A percentile compares a stretch with the other conserved stretches of the same genome.
Evolutionary conservation across 2,113 vertebrate genomes (phyloP).

Genomic region (Aviceda subcristata): DNA sequence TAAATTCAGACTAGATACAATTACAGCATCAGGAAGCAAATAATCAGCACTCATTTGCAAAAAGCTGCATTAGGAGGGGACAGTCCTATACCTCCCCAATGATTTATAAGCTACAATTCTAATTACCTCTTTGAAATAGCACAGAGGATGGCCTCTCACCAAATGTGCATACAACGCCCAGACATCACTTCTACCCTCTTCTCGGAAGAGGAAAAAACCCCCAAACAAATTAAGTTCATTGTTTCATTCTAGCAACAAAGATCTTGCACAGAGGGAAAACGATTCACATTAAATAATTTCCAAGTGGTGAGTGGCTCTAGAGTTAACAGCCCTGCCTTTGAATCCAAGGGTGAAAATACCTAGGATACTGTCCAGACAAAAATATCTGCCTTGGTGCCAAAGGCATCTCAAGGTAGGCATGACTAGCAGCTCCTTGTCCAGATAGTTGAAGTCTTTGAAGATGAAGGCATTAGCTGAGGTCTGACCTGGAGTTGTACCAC

Average conservation of each 20-base stretch:
- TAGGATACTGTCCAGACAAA: background rate
- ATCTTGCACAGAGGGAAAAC: conserved; percentile 31
- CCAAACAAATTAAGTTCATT: background rate
- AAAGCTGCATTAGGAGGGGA: conserved; percentile 55
- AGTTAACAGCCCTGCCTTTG: background rate
- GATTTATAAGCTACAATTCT: conserved; percentile 67
- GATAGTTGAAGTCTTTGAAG: conserved; percentile 1
- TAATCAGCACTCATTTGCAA: conserved; percentile 48
- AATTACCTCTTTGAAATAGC: conserved; percentile 69
- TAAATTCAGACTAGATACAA: conserved; percentile 58
- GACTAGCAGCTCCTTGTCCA: background rate
- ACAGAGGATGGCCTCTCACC: conserved; percentile 49
- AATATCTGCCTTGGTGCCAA: background rate
- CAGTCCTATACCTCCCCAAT: conserved; percentile 35
- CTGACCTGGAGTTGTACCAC: background rate
- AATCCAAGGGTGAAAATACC: background rate
- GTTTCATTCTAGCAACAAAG: conserved; percentile 61
- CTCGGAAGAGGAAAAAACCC: background rate
- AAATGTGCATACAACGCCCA: background rate
- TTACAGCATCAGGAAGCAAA: conserved; percentile 50
- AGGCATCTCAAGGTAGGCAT: background rate
- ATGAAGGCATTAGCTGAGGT: background rate
- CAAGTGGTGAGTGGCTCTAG: background rate
- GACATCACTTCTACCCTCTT: conserved; percentile 20
- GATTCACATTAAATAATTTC: conserved; percentile 20